Percentiles rank a stretch among this genome's conserved stretches.
phyloP scores from a whole-genome alignment of 2,888 invertebrate genomes.

The Gortyna flavago region DNA sequence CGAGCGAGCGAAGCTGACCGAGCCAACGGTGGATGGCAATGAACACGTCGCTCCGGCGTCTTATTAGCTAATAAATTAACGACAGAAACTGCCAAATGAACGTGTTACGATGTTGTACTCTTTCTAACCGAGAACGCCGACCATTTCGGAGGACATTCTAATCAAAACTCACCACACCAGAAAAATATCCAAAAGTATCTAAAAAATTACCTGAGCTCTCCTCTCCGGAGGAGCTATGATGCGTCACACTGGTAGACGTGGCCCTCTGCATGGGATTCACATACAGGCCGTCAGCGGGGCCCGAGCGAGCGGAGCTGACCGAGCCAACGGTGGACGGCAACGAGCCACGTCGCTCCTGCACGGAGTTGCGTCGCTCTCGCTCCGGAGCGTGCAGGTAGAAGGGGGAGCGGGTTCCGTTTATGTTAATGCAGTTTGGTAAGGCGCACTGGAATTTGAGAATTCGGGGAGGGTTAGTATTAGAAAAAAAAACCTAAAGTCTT shows the following conservation, averaged over 20 bases:
- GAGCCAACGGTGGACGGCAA: constrained; percentile 84
- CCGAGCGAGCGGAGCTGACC: constrained; percentile 81
- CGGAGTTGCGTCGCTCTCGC: constrained; percentile 77
- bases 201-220: constrained; percentile 82
- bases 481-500: neutral
- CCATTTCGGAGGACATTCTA: neutral
- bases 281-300: constrained; percentile 94
- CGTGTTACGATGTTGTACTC: neutral
- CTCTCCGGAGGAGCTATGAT: constrained; percentile 85
- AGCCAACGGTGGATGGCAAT: constrained; percentile 75
- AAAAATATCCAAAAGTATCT: too few species aligned
- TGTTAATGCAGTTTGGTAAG: constrained; percentile 89
- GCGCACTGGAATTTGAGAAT: constrained; percentile 86
- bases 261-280: constrained; percentile 94
- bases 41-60: constrained; percentile 79
- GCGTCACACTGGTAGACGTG: constrained; percentile 75
- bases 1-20: neutral
- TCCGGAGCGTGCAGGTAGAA: constrained; percentile 94
- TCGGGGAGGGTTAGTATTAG: neutral
- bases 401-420: constrained; percentile 88
- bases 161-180: neutral
- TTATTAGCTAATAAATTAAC: neutral
- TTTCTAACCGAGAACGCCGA: neutral
- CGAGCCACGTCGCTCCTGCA: constrained; percentile 82
- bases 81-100: neutral